A percentile compares a stretch with the other conserved stretches of the same genome.
phyloP scores from a whole-genome alignment of 92 coral and sea anemone species.

The Siderastrea radians region DNA sequence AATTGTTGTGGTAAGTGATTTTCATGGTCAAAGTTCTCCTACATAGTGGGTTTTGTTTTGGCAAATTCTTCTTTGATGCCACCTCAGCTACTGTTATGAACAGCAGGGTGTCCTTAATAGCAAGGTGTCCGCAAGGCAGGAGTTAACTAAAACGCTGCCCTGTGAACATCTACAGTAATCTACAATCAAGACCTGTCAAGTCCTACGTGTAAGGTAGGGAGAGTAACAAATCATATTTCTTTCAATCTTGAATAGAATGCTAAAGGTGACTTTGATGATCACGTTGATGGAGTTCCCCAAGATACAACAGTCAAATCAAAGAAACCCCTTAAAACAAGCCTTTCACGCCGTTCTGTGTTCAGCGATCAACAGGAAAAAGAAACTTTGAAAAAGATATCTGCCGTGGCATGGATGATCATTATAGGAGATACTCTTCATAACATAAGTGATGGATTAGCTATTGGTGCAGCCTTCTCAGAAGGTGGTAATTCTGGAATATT shows the following conservation, averaged over 20 bases:
- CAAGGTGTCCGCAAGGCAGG: too few relatives aligned
- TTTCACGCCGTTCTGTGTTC: constrained; percentile 79
- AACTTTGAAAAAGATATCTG: neutral
- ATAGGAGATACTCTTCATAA: constrained; percentile 97
- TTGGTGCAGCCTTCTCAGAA: constrained; percentile 94
- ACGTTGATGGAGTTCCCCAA: neutral
- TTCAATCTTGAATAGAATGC: constrained; percentile 15
- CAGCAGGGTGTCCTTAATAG: too few relatives aligned
- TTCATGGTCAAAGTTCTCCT: too few relatives aligned
- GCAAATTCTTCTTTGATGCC: too few relatives aligned
- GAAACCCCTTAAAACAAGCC: constrained; percentile 46
- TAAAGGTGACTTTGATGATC: neutral
- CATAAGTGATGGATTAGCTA: constrained; percentile 96
- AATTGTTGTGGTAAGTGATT: too few relatives aligned
- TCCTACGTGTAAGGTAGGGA: too few relatives aligned
- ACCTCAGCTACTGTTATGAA: too few relatives aligned
- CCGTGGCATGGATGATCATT: constrained; percentile 90
- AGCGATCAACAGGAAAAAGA: constrained; percentile 50
- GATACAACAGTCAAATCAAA: constrained; percentile 22
- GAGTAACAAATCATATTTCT: neutral
- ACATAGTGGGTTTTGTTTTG: too few relatives aligned
- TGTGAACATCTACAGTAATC: too few relatives aligned
- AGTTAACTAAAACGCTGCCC: too few relatives aligned
- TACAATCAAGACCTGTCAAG: too few relatives aligned
- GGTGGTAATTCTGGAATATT: constrained; percentile 79